A percentile compares a stretch with the other conserved stretches of the same genome.
Conservation (phyloP, 2,888 invertebrate species). For the Nomada fucata region DNA sequence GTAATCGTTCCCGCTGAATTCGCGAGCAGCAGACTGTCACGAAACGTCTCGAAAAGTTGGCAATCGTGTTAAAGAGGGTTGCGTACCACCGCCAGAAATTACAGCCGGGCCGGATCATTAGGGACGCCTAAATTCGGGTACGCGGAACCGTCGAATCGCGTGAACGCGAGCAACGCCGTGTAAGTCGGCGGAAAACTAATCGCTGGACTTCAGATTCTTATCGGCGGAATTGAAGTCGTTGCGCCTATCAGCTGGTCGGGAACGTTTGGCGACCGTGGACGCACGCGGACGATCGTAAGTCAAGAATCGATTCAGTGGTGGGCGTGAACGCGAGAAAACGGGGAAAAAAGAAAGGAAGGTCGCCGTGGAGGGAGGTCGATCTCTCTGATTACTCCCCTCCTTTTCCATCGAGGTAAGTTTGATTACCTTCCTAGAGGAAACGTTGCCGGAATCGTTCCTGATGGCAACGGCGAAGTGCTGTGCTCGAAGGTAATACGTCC, state of each 20-base stretch:
- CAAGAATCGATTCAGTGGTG: conserved; percentile 27
- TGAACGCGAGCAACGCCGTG: conserved; percentile 28
- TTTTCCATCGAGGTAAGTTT: conserved; percentile 7
- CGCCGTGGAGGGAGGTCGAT: conserved; percentile 8
- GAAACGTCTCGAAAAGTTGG: neutral
- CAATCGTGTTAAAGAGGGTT: neutral
- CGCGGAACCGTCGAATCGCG: conserved; percentile 29
- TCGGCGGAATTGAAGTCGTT: conserved; percentile 57
- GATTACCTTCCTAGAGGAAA: conserved; percentile 28
- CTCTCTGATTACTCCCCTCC: conserved; percentile 29
- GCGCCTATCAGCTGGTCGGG: conserved; percentile 24
- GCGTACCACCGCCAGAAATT: neutral
- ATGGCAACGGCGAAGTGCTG: neutral
- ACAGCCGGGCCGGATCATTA: conserved; percentile 33
- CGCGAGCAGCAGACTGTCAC: conserved; percentile 1
- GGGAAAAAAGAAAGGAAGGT: neutral
- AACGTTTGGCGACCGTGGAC: conserved; percentile 40
- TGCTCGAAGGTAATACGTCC: too few relatives aligned
- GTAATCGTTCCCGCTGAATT: neutral
- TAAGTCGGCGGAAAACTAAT: conserved; percentile 59
- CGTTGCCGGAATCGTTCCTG: conserved; percentile 1
- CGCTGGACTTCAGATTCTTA: conserved; percentile 63
- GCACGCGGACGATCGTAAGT: neutral
- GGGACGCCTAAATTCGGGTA: conserved; percentile 38
- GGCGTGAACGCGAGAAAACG: conserved; percentile 6